These are phyloP conservation scores for Agapornis roseicollis DNA, from an alignment of 2,113 vertebrate species.

Conservation along the genomic window DNA sequence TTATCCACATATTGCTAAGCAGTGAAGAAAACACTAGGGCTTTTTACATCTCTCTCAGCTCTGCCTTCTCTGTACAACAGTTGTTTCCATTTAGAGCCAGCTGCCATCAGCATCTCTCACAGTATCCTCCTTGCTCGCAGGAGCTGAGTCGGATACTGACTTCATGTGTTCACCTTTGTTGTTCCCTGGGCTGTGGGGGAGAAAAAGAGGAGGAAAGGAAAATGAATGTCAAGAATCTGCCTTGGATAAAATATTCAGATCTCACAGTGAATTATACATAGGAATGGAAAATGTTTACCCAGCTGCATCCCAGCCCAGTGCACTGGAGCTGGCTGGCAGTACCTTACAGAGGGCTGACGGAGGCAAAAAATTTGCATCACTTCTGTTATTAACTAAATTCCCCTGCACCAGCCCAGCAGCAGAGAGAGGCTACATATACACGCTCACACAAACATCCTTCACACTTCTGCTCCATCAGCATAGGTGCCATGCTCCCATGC, in stretches of 20 bases:
- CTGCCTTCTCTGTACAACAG: background rate
- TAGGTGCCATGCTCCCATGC: fast-evolving
- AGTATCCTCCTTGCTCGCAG: background rate
- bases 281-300: background rate
- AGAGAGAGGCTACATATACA: background rate
- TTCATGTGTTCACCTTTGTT: background rate
- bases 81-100: background rate
- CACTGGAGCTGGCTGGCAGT: background rate
- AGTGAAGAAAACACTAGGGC: background rate
- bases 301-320: background rate
- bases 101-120: background rate
- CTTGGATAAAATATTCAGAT: slow-evolving; percentile 9
- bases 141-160: background rate
- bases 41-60: background rate
- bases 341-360: background rate
- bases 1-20: background rate
- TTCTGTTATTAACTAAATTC: background rate
- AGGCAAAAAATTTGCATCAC: background rate
- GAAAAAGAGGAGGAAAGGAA: background rate
- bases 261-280: background rate
- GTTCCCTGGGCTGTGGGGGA: background rate
- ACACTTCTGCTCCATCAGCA: fast-evolving
- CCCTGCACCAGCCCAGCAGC: background rate
- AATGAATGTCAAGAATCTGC: background rate
- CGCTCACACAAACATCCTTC: background rate